These are phyloP conservation scores for Helicoverpa zea DNA, from an alignment of 1,140 invertebrate species.

Conservation along the genomic window DNA sequence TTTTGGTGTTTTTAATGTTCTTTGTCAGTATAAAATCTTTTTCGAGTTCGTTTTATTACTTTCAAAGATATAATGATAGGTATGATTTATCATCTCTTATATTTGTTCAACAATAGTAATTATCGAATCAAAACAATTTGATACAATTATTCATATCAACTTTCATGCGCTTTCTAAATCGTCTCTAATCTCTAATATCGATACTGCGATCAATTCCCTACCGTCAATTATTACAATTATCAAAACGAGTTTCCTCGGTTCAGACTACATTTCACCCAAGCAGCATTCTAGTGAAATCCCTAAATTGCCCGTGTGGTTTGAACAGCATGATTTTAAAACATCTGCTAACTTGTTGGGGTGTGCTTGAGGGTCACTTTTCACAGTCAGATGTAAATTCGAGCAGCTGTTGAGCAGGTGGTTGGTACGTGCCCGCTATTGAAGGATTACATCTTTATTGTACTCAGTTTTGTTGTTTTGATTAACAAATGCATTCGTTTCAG, in stretches of 20 bases:
- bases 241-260: slow-evolving; percentile 25
- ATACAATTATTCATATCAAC: slow-evolving; percentile 39
- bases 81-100: background rate
- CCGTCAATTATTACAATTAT: slow-evolving; percentile 48
- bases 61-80: background rate
- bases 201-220: slow-evolving; percentile 34
- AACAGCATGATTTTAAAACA: slow-evolving; percentile 55
- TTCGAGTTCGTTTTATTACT: background rate
- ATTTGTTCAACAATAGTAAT: background rate
- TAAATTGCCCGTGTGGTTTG: slow-evolving; percentile 23
- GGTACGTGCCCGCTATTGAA: slow-evolving; percentile 72
- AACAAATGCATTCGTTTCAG: slow-evolving; percentile 40
- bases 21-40: background rate
- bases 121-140: slow-evolving; percentile 5
- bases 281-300: slow-evolving; percentile 44
- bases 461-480: slow-evolving; percentile 44
- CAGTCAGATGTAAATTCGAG: slow-evolving; percentile 75
- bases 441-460: slow-evolving; percentile 67
- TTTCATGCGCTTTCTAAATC: slow-evolving; percentile 44
- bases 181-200: slow-evolving; percentile 25
- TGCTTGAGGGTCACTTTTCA: slow-evolving; percentile 69
- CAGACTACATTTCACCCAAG: slow-evolving; percentile 27
- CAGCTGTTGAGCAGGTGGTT: slow-evolving; percentile 81
- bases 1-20: slow-evolving; percentile 24
- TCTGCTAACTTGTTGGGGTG: slow-evolving; percentile 63